These are phyloP conservation scores for Varroa destructor DNA, from an alignment of 1,140 invertebrate species.

Conservation along the genomic window DNA sequence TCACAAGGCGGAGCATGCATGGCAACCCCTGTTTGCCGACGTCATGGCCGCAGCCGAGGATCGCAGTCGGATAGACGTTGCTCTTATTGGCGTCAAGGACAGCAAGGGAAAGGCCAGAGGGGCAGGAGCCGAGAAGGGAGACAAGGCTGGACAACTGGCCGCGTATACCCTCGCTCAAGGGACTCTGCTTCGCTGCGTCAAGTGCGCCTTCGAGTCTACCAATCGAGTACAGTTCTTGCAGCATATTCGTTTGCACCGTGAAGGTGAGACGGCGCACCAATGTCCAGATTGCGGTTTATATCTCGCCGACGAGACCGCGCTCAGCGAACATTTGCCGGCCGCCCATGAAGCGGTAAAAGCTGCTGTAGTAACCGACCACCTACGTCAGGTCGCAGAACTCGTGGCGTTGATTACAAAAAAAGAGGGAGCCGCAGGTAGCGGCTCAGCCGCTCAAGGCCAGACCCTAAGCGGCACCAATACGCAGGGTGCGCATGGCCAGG, in stretches of 20 bases:
- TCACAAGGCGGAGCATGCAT: conserved; percentile 22
- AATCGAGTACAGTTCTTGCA: conserved; percentile 25
- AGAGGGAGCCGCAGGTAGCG: too few relatives aligned
- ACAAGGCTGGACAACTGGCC: neutral
- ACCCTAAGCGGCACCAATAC: too few relatives aligned
- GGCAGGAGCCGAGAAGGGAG: neutral
- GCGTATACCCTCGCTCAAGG: conserved; percentile 16
- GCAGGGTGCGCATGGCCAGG: too few relatives aligned
- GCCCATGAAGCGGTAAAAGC: neutral
- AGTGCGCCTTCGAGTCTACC: conserved; percentile 22
- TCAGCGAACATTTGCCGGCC: neutral
- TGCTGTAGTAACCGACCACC: neutral
- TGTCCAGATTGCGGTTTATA: conserved; percentile 16
- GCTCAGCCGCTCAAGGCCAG: too few relatives aligned
- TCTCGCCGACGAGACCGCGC: neutral
- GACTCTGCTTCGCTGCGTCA: conserved; percentile 10
- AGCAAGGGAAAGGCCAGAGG: conserved; percentile 3
- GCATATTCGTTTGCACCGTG: conserved; percentile 12
- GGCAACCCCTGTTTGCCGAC: conserved; percentile 11
- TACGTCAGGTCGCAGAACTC: neutral
- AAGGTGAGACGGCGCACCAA: conserved; percentile 13
- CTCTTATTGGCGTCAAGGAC: neutral
- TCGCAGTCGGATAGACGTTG: neutral
- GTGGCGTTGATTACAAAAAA: neutral
- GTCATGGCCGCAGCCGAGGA: conserved; percentile 14